phyloP scores from a whole-genome alignment of 2,113 vertebrate genomes.

The Plectropomus leopardus region DNA sequence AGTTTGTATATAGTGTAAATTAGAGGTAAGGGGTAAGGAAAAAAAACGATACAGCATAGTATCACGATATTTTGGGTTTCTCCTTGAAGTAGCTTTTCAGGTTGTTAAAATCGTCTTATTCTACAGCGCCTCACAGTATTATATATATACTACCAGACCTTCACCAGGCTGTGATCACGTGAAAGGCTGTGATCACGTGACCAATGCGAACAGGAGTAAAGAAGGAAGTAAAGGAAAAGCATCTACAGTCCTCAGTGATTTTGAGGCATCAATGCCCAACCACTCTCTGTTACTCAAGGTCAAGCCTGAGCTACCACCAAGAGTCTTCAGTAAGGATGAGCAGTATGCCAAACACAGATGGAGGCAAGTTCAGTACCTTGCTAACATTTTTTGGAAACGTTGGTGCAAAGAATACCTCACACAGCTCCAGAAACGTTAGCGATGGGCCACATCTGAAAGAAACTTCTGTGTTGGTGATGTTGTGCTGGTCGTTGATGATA shows the following conservation, averaged over 20 bases:
- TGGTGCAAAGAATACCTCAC: conserved; percentile 34
- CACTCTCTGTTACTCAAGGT: conserved; percentile 43
- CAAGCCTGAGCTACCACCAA: conserved; percentile 43
- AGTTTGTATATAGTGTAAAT: no score
- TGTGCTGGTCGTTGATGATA: conserved; percentile 50
- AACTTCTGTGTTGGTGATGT: conserved; percentile 42
- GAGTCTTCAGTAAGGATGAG: conserved; percentile 42
- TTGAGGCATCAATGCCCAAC: conserved; percentile 48
- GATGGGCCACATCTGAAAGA: conserved; percentile 19
- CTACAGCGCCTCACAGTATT: no score
- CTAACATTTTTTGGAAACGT: conserved; percentile 44
- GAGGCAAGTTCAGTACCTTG: conserved; percentile 15
- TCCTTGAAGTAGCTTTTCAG: no score
- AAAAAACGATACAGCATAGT: no score
- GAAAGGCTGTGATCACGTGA: no score
- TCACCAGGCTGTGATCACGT: no score
- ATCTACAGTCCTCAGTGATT: conserved; percentile 39
- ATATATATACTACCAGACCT: no score
- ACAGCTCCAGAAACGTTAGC: conserved; percentile 37
- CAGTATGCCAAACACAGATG: conserved; percentile 26
- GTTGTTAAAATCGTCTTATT: no score
- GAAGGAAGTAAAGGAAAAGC: no score
- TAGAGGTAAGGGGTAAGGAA: no score
- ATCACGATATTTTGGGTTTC: no score
- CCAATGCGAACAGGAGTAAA: no score